Evolutionary conservation across 1,140 invertebrate genomes (phyloP).

Genomic region (Globodera rostochiensis): DNA sequence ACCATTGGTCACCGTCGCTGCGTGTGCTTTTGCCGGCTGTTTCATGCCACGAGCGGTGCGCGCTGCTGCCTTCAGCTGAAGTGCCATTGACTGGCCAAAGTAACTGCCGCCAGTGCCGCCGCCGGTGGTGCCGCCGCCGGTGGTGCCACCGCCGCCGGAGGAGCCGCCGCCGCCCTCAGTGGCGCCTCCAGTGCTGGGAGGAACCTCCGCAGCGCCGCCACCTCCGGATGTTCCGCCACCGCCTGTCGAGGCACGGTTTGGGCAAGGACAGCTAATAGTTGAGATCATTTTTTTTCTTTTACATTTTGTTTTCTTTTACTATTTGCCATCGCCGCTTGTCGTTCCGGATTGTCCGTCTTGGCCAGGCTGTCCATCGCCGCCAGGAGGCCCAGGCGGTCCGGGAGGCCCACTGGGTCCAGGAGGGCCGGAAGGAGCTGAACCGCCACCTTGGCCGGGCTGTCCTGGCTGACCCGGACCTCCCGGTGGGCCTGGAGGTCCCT

Average conservation of each 20-base stretch:
- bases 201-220: not conserved
- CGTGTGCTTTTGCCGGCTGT: not conserved
- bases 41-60: too few species aligned
- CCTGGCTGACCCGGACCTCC: conserved; percentile 29
- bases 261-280: conserved; percentile 32
- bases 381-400: conserved; percentile 29
- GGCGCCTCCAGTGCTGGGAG: not conserved
- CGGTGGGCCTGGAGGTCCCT: conserved; percentile 30
- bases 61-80: not conserved
- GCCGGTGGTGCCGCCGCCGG: not conserved
- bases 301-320: not conserved
- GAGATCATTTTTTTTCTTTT: not conserved
- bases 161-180: not conserved
- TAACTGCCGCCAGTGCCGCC: not conserved
- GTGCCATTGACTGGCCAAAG: not conserved
- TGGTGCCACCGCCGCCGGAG: not conserved
- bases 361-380: conserved; percentile 29
- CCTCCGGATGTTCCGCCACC: not conserved
- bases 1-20: not conserved
- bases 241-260: conserved; percentile 16
- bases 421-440: conserved; percentile 20
- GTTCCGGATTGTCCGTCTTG: conserved; percentile 16
- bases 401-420: conserved; percentile 5
- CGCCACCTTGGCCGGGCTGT: conserved; percentile 7
- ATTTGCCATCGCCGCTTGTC: conserved; percentile 30